A percentile compares a stretch with the other conserved stretches of the same genome.
phyloP scores from a whole-genome alignment of 2,113 vertebrate species.

The Zosterops hypoxanthus region DNA sequence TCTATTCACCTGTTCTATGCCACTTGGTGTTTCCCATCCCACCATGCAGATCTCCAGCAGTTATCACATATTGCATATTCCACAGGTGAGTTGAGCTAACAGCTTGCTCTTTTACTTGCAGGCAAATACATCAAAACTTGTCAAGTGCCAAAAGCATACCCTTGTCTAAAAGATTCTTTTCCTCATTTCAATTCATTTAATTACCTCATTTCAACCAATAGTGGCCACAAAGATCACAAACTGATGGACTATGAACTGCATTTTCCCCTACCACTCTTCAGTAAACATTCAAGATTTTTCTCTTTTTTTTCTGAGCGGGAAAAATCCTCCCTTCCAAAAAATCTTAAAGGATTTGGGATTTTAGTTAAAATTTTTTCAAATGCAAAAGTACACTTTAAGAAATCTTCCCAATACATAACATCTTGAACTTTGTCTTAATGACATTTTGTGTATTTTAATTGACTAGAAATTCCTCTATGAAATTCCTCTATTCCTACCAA shows the following conservation, averaged over 20 bases:
- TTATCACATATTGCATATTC: not conserved
- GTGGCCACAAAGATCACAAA: not conserved
- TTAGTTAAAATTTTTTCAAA: not conserved
- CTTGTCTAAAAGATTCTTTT: not conserved
- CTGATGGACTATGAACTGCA: not conserved
- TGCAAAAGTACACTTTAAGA: not conserved
- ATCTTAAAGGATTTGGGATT: not conserved
- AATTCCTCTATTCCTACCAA: not conserved
- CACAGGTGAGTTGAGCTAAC: not conserved
- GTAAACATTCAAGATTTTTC: not conserved
- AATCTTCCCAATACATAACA: not conserved
- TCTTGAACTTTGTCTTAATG: not conserved
- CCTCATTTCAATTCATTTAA: not conserved
- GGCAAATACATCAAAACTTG: not conserved
- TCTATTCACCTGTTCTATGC: not conserved
- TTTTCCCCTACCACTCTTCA: not conserved
- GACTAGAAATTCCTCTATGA: not conserved
- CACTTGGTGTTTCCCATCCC: not conserved
- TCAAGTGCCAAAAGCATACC: not conserved
- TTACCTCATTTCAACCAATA: not conserved
- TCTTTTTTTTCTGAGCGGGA: not conserved
- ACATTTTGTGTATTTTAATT: not conserved
- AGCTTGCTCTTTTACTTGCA: not conserved
- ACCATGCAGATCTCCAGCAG: not conserved
- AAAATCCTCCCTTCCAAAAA: not conserved